A percentile compares a stretch with the other conserved stretches of the same genome.
Evolutionary conservation across 2,888 invertebrate species (phyloP).

Genomic region (Trachelus tabidus): DNA sequence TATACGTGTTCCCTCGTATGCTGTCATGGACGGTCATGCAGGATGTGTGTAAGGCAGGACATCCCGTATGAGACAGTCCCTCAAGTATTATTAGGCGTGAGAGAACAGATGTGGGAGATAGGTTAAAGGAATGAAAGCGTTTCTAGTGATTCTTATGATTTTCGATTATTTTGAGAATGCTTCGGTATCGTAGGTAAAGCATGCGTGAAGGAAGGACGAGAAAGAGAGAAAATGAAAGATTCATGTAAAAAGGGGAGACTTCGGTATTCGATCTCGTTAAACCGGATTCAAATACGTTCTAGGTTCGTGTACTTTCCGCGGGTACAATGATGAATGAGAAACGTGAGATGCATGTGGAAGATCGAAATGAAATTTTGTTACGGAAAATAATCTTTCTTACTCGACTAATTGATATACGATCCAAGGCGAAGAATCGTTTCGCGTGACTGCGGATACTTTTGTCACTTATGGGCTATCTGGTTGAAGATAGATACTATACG

Average conservation of each 20-base stretch:
- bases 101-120: neutral
- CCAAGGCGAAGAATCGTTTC: neutral
- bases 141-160: neutral
- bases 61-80: conserved; percentile 47
- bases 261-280: conserved; percentile 11
- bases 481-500: neutral
- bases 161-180: neutral
- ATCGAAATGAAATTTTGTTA: neutral
- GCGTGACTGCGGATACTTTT: no score
- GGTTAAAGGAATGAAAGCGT: neutral
- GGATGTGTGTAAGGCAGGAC: conserved; percentile 50
- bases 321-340: conserved; percentile 5
- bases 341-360: conserved; percentile 1
- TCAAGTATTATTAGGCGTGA: neutral
- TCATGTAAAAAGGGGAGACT: neutral
- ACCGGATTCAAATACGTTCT: conserved; percentile 9
- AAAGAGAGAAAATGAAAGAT: neutral
- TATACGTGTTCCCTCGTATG: conserved; percentile 19
- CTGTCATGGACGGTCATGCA: conserved; percentile 25
- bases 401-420: neutral
- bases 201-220: neutral
- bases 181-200: neutral
- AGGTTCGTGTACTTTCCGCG: neutral
- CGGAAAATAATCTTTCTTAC: neutral
- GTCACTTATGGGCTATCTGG: neutral